A percentile compares a stretch with the other conserved stretches of the same genome.
These are phyloP conservation scores for Callyntrura sp. DNA, from an alignment of 2,888 invertebrate genomes.

Conservation along the genomic window DNA sequence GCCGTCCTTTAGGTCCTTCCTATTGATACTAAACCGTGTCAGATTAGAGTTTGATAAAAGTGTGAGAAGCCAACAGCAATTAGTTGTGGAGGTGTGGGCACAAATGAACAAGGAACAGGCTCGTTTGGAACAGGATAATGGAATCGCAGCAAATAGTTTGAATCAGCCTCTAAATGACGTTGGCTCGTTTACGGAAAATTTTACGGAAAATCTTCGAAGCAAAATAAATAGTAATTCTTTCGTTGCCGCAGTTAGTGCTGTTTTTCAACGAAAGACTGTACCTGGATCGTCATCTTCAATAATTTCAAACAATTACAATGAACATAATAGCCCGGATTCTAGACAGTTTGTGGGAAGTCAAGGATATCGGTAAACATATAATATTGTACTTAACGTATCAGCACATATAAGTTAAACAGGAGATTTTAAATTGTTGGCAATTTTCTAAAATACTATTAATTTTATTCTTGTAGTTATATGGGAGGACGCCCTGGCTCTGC, in stretches of 20 bases:
- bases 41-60: slow-evolving; percentile 80
- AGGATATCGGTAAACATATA: slow-evolving; percentile 57
- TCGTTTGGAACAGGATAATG: slow-evolving; percentile 50
- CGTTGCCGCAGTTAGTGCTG: slow-evolving; percentile 67
- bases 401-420: not conserved
- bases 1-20: slow-evolving; percentile 82
- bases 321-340: slow-evolving; percentile 33
- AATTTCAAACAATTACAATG: slow-evolving; percentile 18
- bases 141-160: not conserved
- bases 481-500: slow-evolving; percentile 52
- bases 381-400: not conserved
- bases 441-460: no score
- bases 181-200: slow-evolving; percentile 66
- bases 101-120: slow-evolving; percentile 60
- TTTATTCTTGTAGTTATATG: slow-evolving; percentile 13
- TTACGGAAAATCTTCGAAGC: slow-evolving; percentile 75
- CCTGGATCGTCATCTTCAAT: slow-evolving; percentile 10
- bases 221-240: slow-evolving; percentile 69
- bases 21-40: slow-evolving; percentile 81
- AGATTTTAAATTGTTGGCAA: not conserved
- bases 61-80: slow-evolving; percentile 66
- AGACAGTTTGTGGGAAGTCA: slow-evolving; percentile 62
- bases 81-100: slow-evolving; percentile 79
- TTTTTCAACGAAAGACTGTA: slow-evolving; percentile 71
- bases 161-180: slow-evolving; percentile 16